A percentile compares a stretch with the other conserved stretches of the same genome.
Evolutionary conservation across 1,140 invertebrate genomes (phyloP).

Genomic region (Polypedilum pembai): DNA sequence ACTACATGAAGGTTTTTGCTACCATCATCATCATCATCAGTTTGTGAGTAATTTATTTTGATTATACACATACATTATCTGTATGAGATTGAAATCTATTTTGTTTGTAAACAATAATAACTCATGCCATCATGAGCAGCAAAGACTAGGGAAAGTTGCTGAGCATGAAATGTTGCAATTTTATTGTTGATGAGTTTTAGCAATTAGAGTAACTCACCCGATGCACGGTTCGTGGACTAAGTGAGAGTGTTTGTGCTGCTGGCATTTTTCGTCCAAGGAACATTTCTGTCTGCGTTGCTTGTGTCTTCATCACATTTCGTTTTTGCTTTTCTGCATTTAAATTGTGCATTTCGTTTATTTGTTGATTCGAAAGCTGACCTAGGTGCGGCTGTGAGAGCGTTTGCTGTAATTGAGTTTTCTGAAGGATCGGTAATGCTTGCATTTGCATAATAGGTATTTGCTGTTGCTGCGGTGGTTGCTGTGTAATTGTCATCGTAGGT

Average conservation of each 20-base stretch:
- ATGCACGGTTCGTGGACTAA: conserved; percentile 65
- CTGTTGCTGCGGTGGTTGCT: conserved; percentile 31
- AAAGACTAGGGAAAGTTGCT: too few relatives aligned
- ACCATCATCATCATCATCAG: too few relatives aligned
- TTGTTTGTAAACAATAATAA: too few relatives aligned
- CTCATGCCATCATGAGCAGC: too few relatives aligned
- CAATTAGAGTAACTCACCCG: conserved; percentile 45
- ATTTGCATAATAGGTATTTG: conserved; percentile 32
- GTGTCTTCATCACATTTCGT: conserved; percentile 79
- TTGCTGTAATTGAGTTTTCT: conserved; percentile 19
- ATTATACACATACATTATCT: too few relatives aligned
- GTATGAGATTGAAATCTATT: too few relatives aligned
- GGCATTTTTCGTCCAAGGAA: conserved; percentile 58
- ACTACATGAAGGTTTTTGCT: too few relatives aligned
- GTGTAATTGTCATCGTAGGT: conserved; percentile 40
- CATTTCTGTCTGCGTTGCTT: conserved; percentile 85
- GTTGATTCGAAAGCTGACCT: conserved; percentile 33
- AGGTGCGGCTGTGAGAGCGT: conserved; percentile 6
- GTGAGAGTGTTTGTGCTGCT: conserved; percentile 61
- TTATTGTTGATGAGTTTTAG: background rate
- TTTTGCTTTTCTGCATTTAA: conserved; percentile 64
- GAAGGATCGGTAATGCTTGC: conserved; percentile 14
- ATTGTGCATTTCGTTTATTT: conserved; percentile 38
- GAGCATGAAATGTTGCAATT: background rate
- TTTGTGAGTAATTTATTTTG: too few relatives aligned